Percentiles rank a stretch among this genome's conserved stretches.
These are phyloP conservation scores for Rhinolophus sinicus DNA, from an alignment of 2,113 vertebrate species.

Conservation along the genomic window DNA sequence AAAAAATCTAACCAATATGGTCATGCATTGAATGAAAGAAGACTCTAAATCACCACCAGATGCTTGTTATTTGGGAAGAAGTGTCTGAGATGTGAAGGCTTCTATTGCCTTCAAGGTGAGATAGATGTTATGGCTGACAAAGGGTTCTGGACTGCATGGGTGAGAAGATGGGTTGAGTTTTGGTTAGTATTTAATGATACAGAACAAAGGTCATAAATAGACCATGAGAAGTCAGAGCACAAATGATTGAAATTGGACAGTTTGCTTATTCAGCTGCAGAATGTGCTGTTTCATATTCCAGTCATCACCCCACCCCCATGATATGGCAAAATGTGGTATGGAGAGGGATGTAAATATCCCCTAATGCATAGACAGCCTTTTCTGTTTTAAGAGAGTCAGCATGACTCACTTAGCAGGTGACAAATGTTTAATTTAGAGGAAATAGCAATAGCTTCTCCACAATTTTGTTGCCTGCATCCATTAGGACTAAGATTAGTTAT, in stretches of 20 bases:
- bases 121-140: neutral
- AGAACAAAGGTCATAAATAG: constrained; percentile 31
- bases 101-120: neutral
- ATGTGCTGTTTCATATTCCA: constrained; percentile 65
- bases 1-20: neutral
- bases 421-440: constrained; percentile 24
- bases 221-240: constrained; percentile 44
- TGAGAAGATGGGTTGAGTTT: neutral
- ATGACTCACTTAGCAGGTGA: neutral
- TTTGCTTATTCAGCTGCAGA: constrained; percentile 70
- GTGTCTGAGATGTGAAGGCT: neutral
- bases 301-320: neutral
- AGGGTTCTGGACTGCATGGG: neutral
- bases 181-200: neutral
- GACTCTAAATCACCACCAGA: neutral
- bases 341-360: constrained; percentile 55
- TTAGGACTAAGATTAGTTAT: neutral
- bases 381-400: neutral
- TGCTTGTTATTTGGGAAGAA: neutral
- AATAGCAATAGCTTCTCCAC: neutral
- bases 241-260: neutral
- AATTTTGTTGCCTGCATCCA: neutral
- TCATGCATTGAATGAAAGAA: neutral
- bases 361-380: neutral
- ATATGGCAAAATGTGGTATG: neutral